Evolutionary conservation across 2,888 invertebrate species (phyloP), one percentile per base, ranked within the genome.

Genomic region (Seladonia tumulorum): DNA sequence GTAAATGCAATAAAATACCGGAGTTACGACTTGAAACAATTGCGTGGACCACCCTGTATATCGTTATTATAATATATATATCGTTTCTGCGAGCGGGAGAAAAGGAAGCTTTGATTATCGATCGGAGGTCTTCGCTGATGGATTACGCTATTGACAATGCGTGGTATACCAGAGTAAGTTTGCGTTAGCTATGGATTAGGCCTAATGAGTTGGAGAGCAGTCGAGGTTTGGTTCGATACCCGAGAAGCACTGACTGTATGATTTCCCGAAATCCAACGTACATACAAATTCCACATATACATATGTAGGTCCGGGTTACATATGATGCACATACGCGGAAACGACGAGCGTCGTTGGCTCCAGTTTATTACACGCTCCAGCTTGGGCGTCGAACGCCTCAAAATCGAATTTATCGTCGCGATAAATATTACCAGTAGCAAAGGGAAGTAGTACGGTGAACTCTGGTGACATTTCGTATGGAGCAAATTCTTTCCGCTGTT

Each of bases 131-230:
- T 49, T 60, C 25, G 49, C 60, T 74, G 79, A 79, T 68, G 79
- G 53, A 85, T 85, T 73, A 25, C 79, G 68, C 80, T 83, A 77
- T 85, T 83, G 83, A 73, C 85, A 85, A 60, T 85, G 68, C 70
- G n/a, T 66, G 45, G 42, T 66, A 39, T 29, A n/a, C 66, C 22
- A 14, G 39, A 18, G 72, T 66, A 70, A 63, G 77, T 76, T 77
- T 84, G 75, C 53, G 18, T 78, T 77, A 70, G 75, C 63, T 63
- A 49, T 45, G 78, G 68, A 78, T 84, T 72, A 57, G 47, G 29
- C 53, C 68, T 72, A 71, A 78, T 68, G 76, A 81, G 81, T 76
- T 73, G 39, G 79, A 75, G 70, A 76, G 12, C 66, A 73, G 72
- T 57, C 42, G 25, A 18, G 18, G 49, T 12, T 7, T 16, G 57